Evolutionary conservation across 2,797 vertebrate genomes (phyloP), one percentile per base, ranked within the genome.

Genomic region (Setipinna tenuifilis): DNA sequence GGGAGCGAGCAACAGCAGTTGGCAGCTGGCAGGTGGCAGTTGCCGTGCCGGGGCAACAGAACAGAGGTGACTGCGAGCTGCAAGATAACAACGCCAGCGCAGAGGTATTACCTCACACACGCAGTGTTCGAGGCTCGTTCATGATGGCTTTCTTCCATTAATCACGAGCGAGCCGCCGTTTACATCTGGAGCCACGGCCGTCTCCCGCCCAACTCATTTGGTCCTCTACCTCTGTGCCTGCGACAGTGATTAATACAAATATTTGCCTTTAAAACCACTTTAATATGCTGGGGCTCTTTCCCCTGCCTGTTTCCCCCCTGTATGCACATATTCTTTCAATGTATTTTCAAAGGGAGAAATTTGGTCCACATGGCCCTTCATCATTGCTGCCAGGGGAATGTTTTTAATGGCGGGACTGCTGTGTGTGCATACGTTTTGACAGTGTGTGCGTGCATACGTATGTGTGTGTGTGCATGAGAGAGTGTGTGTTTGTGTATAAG

Each of bases 301-400:
- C 82, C 25, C 28, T 71, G 82, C 82, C 78, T 25, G 68, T 88
- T 90, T 87, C 50, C 31, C 31, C 71, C 31, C 57, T 17, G 85
- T 54, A 78, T n/a, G 35, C 87, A 87, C 85, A 84, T 85, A 82
- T 87, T 82, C 68, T 88, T 85, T 89, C 78, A 83, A 85, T 81
- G 50, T 28, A 87, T 83, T 91, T 89, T 90, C 86, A 91, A 90
- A 92, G 86, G 61, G 58, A 82, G 14, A 54, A 88, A 84, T 88
- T 28, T 46, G 81, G 58, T 21, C 81, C 86, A 88, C 82, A 75
- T 81, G 83, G 81, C 86, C 71, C 65, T 50, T 83, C 23, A 17
- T 83, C 61, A 85, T 68, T 83, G 82, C 65, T 88, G 81, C 85
- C 87, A 89, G 44, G 41, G 84, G 88, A 89, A 89, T 88, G 86